Conservation (phyloP, 2,113 vertebrate genomes). For the Sebastes schlegelii region DNA sequence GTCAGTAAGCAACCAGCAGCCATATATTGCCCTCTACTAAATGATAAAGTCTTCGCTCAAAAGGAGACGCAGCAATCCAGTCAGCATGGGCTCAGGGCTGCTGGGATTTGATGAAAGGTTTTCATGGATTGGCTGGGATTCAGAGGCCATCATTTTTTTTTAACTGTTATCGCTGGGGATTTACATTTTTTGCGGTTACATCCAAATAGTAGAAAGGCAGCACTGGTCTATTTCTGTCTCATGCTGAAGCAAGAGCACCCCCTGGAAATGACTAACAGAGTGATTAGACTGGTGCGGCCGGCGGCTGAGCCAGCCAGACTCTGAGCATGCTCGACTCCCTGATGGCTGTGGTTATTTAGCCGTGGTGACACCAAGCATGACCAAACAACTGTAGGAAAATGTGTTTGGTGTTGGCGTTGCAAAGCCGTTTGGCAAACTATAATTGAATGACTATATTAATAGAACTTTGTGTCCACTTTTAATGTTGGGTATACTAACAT, state of each 20-base stretch:
- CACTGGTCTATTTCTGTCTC: constrained; percentile 65
- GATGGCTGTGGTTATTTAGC: constrained; percentile 47
- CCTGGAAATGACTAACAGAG: constrained; percentile 68
- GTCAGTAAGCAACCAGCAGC: constrained; percentile 41
- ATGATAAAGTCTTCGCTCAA: constrained; percentile 54
- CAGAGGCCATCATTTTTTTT: constrained; percentile 55
- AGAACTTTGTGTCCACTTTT: neutral
- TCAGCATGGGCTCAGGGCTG: constrained; percentile 49
- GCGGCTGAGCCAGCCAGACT: constrained; percentile 39
- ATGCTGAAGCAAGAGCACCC: constrained; percentile 63
- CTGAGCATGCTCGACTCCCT: constrained; percentile 31
- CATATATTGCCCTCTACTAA: constrained; percentile 43
- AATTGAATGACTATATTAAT: neutral
- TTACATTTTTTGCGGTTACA: constrained; percentile 55
- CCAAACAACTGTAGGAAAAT: constrained; percentile 41
- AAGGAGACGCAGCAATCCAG: constrained; percentile 39
- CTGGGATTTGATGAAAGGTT: constrained; percentile 70
- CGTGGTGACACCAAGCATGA: constrained; percentile 36
- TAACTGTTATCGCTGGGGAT: constrained; percentile 49
- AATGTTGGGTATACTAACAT: neutral
- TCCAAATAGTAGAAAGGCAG: constrained; percentile 59
- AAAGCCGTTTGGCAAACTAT: neutral
- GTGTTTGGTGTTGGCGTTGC: constrained; percentile 5
- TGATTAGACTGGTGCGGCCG: constrained; percentile 57
- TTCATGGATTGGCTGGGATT: constrained; percentile 62